phyloP scores from a whole-genome alignment of 2,113 vertebrate genomes.

The Hippocampus zosterae region DNA sequence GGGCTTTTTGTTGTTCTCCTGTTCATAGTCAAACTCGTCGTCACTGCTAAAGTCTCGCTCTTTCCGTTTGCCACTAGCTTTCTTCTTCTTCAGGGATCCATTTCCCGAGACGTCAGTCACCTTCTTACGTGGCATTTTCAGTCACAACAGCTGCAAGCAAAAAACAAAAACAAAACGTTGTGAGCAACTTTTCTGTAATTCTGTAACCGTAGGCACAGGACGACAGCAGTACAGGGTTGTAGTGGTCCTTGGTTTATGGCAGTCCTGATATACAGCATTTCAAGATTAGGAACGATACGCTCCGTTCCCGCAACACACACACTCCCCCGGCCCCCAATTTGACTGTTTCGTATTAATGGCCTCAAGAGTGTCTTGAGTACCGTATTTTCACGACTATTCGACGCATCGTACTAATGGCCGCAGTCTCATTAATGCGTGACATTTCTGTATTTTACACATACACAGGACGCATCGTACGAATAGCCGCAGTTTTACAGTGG shows the following conservation, averaged over 20 bases:
- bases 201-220: background rate
- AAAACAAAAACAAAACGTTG: background rate
- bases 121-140: conserved; percentile 79
- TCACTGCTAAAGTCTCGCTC: conserved; percentile 78
- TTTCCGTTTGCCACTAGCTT: conserved; percentile 69
- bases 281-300: background rate
- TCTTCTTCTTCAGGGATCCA: conserved; percentile 73
- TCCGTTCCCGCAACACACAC: background rate
- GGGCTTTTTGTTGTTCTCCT: conserved; percentile 77
- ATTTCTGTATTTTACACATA: too few relatives aligned
- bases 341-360: background rate
- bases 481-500: too few relatives aligned
- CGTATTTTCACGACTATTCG: too few relatives aligned
- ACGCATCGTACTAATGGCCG: too few relatives aligned
- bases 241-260: background rate
- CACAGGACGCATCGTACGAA: too few relatives aligned
- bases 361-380: background rate
- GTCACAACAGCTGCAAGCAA: conserved; percentile 7
- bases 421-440: too few relatives aligned
- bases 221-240: background rate
- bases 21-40: conserved; percentile 77
- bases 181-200: background rate
- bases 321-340: background rate
- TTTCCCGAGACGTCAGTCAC: conserved; percentile 74
- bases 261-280: background rate